Conservation (phyloP, 1,140 invertebrate genomes). For the Bombus pascuorum region DNA sequence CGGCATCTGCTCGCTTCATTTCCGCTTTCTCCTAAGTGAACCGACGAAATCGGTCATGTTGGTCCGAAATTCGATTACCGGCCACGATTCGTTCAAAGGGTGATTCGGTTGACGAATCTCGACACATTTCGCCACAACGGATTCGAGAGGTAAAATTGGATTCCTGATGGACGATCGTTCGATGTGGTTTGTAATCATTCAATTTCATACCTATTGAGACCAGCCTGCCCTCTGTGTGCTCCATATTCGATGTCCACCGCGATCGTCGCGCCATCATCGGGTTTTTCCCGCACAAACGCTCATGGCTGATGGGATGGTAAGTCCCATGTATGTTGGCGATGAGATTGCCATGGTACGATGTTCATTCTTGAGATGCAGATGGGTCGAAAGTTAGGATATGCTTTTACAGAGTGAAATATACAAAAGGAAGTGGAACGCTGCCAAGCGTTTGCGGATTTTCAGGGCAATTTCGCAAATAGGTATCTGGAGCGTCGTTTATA, state of each 20-base stretch:
- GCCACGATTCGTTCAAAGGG: background rate
- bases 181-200: background rate
- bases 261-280: background rate
- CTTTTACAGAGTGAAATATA: background rate
- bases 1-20: background rate
- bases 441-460: background rate
- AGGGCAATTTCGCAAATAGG: background rate
- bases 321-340: background rate
- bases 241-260: background rate
- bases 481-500: background rate
- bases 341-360: background rate
- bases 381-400: background rate
- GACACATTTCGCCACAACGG: background rate
- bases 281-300: background rate
- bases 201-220: background rate
- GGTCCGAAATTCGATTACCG: background rate
- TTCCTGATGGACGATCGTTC: background rate
- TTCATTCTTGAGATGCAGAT: background rate
- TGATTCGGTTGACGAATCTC: background rate
- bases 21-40: background rate
- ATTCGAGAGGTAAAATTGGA: slow-evolving; percentile 11
- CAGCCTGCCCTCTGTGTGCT: background rate
- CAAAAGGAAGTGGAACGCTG: background rate
- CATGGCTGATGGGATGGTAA: background rate
- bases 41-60: background rate